Conservation (phyloP, 2,797 vertebrate species). For the Tarsius wallacei region DNA sequence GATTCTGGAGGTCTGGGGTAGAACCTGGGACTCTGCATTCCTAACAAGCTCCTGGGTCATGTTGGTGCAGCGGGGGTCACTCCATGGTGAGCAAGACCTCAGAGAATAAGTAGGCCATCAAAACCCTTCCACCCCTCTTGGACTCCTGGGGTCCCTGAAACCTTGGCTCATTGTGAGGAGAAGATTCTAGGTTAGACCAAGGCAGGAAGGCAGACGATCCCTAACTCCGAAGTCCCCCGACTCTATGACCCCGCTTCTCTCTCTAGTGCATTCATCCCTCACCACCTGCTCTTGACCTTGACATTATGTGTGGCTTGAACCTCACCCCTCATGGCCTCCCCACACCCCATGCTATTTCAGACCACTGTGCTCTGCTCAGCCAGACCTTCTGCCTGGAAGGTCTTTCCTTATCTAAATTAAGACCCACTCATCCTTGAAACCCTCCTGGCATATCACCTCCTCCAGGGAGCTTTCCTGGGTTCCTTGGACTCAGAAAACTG, state of each 20-base stretch:
- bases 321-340: neutral
- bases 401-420: neutral
- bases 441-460: neutral
- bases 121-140: neutral
- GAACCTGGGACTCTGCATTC: neutral
- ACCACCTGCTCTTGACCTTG: neutral
- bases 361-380: neutral
- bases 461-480: neutral
- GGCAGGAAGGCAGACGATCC: neutral
- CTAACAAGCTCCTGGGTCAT: neutral
- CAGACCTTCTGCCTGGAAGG: neutral
- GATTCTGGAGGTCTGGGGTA: neutral
- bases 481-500: neutral
- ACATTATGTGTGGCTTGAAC: neutral
- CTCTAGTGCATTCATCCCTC: neutral
- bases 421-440: neutral
- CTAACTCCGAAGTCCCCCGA: neutral
- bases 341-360: neutral
- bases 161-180: neutral
- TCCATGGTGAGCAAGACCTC: neutral
- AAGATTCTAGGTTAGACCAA: neutral
- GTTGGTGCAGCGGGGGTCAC: neutral
- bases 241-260: neutral
- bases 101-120: neutral
- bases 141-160: neutral